Evolutionary conservation across 2,113 vertebrate species (phyloP).

Genomic region (Equus quagga): DNA sequence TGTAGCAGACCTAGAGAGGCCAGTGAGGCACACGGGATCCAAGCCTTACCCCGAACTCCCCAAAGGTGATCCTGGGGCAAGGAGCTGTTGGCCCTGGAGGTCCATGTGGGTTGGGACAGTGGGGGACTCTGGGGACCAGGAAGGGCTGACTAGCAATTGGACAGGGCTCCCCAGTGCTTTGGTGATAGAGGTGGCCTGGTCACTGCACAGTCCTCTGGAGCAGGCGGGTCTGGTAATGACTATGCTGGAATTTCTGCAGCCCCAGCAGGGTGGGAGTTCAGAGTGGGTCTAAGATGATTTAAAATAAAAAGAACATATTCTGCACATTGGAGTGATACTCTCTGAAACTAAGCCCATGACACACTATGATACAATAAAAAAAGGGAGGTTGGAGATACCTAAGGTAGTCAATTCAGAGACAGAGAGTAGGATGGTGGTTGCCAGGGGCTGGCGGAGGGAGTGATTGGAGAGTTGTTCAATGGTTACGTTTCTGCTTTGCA

Average conservation of each 20-base stretch:
- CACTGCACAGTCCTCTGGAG: background rate
- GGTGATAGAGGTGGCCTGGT: background rate
- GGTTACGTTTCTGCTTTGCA: background rate
- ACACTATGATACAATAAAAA: background rate
- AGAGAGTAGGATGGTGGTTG: background rate
- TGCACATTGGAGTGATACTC: background rate
- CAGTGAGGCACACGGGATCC: background rate
- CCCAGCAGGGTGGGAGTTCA: background rate
- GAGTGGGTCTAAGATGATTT: background rate
- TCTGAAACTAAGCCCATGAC: background rate
- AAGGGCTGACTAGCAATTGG: background rate
- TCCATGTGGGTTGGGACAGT: background rate
- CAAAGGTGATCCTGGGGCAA: background rate
- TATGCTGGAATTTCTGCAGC: background rate
- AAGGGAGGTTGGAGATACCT: background rate
- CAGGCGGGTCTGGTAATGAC: background rate
- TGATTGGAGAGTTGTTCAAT: background rate
- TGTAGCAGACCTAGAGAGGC: background rate
- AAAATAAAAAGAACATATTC: background rate
- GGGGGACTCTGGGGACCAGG: no score
- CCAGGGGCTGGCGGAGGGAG: background rate
- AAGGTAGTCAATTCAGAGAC: background rate
- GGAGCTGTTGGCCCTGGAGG: background rate
- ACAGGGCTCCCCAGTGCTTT: background rate
- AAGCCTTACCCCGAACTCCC: background rate